These are phyloP conservation scores for Drosophila ficusphila DNA, from an alignment of 1,140 invertebrate species.

Conservation along the genomic window DNA sequence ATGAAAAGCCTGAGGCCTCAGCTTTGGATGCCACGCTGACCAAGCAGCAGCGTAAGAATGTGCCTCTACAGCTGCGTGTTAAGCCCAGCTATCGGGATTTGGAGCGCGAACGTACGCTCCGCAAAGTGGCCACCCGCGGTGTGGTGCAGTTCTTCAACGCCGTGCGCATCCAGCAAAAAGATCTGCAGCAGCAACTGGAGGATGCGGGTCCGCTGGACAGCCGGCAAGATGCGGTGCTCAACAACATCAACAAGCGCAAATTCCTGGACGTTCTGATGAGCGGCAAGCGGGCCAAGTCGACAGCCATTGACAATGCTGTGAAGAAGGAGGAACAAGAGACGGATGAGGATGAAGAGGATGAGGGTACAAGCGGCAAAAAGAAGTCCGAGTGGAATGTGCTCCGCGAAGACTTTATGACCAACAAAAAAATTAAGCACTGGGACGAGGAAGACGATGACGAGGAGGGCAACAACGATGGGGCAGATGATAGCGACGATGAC, in stretches of 20 bases:
- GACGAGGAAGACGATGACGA: constrained; percentile 88
- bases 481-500: constrained; percentile 35
- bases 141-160: constrained; percentile 97
- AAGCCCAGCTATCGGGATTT: constrained; percentile 91
- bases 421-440: constrained; percentile 95
- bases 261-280: constrained; percentile 94
- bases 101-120: constrained; percentile 89
- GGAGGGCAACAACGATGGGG: constrained; percentile 21
- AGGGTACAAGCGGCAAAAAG: constrained; percentile 42
- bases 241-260: constrained; percentile 91
- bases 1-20: constrained; percentile 80
- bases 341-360: constrained; percentile 71
- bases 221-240: constrained; percentile 92
- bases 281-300: constrained; percentile 86
- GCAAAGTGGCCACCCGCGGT: constrained; percentile 95
- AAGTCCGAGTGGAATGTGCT: constrained; percentile 87
- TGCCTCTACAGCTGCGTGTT: constrained; percentile 87
- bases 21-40: constrained; percentile 61
- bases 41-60: constrained; percentile 83
- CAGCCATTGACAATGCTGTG: constrained; percentile 85
- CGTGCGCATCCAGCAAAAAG: constrained; percentile 93
- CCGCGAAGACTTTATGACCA: constrained; percentile 94
- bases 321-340: constrained; percentile 85
- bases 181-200: constrained; percentile 89
- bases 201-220: constrained; percentile 90